A percentile compares a stretch with the other conserved stretches of the same genome.
phyloP scores from a whole-genome alignment of 53 echinoderm and acorn worm genomes.

The Astropecten irregularis region DNA sequence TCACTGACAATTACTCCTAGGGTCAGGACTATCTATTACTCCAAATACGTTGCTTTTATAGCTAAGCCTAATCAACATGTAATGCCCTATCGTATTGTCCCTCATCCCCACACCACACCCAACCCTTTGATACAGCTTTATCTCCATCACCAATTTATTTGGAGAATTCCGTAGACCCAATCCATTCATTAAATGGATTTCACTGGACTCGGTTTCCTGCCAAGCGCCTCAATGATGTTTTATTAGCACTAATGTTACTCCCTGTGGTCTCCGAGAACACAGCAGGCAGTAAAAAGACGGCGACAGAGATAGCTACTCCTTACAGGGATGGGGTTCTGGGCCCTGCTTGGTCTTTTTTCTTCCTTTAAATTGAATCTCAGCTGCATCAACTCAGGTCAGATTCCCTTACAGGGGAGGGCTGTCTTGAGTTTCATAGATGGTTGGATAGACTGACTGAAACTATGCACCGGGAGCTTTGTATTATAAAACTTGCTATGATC shows the following conservation, averaged over 20 bases:
- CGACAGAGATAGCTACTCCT: neutral
- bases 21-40: neutral
- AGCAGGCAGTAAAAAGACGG: constrained; percentile 12
- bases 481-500: neutral
- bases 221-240: constrained; percentile 18
- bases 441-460: constrained; percentile 2
- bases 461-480: neutral
- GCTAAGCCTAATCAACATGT: constrained; percentile 24
- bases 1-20: constrained; percentile 1
- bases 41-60: neutral
- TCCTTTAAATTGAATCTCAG: constrained; percentile 29
- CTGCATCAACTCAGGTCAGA: constrained; percentile 10
- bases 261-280: constrained; percentile 15
- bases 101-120: neutral
- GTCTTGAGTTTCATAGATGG: constrained; percentile 4
- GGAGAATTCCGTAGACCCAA: too few relatives aligned
- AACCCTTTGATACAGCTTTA: neutral
- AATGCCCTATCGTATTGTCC: constrained; percentile 1
- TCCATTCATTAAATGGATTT: constrained; percentile 37
- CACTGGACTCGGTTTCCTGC: constrained; percentile 17
- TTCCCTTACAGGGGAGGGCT: constrained; percentile 1
- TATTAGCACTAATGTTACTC: constrained; percentile 45
- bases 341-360: neutral
- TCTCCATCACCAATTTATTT: neutral
- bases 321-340: neutral